These are phyloP conservation scores for Cisticola juncidis DNA, from an alignment of 2,113 vertebrate species.

Conservation along the genomic window DNA sequence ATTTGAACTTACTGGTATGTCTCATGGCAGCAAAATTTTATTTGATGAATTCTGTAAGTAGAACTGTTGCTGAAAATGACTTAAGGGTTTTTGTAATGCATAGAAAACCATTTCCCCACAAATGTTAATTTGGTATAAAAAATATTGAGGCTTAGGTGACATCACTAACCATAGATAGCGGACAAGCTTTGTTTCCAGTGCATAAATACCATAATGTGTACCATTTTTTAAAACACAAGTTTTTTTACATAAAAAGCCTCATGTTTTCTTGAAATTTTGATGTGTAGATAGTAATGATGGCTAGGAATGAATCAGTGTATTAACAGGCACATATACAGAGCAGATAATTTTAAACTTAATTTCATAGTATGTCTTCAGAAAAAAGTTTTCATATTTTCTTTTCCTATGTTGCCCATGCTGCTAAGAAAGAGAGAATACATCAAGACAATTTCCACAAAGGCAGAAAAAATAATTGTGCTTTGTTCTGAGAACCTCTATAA, in stretches of 20 bases:
- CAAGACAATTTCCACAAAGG: background rate
- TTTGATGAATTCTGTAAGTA: background rate
- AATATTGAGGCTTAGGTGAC: accelerated
- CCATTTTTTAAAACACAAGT: accelerated
- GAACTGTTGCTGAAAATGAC: background rate
- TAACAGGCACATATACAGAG: background rate
- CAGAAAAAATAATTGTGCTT: background rate
- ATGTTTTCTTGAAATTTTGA: background rate
- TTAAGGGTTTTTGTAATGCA: background rate
- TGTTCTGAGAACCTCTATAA: background rate
- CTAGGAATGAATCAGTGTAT: background rate
- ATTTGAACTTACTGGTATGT: background rate
- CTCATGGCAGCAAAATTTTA: background rate
- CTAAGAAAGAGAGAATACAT: background rate
- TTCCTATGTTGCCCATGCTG: background rate
- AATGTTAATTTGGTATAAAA: background rate
- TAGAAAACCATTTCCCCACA: background rate
- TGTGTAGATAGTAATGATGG: background rate
- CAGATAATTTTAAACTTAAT: background rate
- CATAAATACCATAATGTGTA: background rate
- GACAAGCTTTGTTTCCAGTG: background rate
- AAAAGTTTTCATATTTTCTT: background rate
- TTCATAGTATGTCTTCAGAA: background rate
- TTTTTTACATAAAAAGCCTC: background rate
- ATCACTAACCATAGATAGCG: background rate